phyloP scores from a whole-genome alignment of 1,140 invertebrate genomes.

The Saccostrea echinata region DNA sequence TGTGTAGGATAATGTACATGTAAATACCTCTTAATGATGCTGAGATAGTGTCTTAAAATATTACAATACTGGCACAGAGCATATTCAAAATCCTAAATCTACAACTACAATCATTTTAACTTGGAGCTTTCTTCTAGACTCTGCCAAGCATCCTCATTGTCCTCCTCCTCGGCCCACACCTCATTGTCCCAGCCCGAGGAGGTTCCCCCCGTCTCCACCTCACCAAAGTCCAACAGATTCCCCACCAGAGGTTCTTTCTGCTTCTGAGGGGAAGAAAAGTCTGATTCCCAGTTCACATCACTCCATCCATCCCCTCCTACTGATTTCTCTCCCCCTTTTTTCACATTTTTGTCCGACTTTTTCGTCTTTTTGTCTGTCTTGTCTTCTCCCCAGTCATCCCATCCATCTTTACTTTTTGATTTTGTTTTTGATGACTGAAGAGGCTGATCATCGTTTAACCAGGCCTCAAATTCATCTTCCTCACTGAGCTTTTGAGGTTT shows the following conservation, averaged over 20 bases:
- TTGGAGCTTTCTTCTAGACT: slow-evolving; percentile 63
- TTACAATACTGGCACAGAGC: slow-evolving; percentile 4
- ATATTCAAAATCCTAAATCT: background rate
- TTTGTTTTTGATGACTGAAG: slow-evolving; percentile 53
- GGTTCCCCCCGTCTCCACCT: slow-evolving; percentile 56
- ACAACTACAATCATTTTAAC: slow-evolving; percentile 2
- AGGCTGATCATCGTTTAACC: slow-evolving; percentile 43
- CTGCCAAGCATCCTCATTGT: slow-evolving; percentile 73
- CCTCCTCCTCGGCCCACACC: slow-evolving; percentile 73
- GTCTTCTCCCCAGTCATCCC: slow-evolving; percentile 68
- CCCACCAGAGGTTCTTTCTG: slow-evolving; percentile 74
- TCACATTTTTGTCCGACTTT: slow-evolving; percentile 55
- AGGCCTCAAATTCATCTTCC: slow-evolving; percentile 70
- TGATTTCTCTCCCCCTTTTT: slow-evolving; percentile 62
- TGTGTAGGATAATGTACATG: background rate
- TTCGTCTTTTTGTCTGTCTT: slow-evolving; percentile 60
- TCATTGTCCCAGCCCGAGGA: slow-evolving; percentile 75
- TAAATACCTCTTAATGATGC: background rate
- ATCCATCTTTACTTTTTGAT: slow-evolving; percentile 63
- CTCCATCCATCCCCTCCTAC: slow-evolving; percentile 68
- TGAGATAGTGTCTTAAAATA: background rate
- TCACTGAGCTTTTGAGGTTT: slow-evolving; percentile 60
- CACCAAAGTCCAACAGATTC: slow-evolving; percentile 72
- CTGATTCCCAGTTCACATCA: slow-evolving; percentile 71
- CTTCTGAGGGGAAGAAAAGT: slow-evolving; percentile 66